Conservation (phyloP, 1,140 invertebrate genomes). For the Bombus superbus region DNA sequence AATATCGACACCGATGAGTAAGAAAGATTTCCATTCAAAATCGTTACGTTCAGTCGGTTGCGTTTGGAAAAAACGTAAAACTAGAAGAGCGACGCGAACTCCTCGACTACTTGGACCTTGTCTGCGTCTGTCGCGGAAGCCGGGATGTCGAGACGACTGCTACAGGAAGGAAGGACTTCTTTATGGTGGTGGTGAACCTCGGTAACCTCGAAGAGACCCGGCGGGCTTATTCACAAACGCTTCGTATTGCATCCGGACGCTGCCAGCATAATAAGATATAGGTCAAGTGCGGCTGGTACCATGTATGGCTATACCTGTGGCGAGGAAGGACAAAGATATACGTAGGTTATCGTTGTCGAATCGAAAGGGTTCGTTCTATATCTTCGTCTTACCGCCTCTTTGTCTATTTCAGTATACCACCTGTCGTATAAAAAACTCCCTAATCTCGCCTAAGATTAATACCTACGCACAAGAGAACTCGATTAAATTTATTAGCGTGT, state of each 20-base stretch:
- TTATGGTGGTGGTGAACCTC: conserved; percentile 53
- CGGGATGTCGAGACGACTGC: conserved; percentile 15
- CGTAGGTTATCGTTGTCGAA: conserved; percentile 65
- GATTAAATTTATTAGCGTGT: background rate
- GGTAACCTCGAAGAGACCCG: conserved; percentile 54
- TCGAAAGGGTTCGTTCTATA: conserved; percentile 68
- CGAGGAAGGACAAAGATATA: conserved; percentile 64
- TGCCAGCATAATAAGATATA: conserved; percentile 81
- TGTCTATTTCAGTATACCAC: conserved; percentile 10
- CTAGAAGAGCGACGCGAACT: conserved; percentile 15
- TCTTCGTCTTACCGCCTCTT: conserved; percentile 27
- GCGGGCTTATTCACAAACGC: conserved; percentile 60
- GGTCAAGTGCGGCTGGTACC: conserved; percentile 81
- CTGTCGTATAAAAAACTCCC: background rate
- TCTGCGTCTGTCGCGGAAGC: conserved; percentile 45
- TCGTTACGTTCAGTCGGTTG: background rate
- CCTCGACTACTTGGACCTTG: conserved; percentile 13
- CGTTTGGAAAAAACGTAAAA: background rate
- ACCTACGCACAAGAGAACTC: background rate
- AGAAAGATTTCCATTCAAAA: background rate
- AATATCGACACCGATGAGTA: background rate
- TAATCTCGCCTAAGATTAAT: background rate
- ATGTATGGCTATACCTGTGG: conserved; percentile 71
- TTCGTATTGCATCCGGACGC: conserved; percentile 78
- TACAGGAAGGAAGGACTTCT: conserved; percentile 68